Evolutionary conservation across 2,888 invertebrate species (phyloP).

Genomic region (Eumacrocentrus americanus): DNA sequence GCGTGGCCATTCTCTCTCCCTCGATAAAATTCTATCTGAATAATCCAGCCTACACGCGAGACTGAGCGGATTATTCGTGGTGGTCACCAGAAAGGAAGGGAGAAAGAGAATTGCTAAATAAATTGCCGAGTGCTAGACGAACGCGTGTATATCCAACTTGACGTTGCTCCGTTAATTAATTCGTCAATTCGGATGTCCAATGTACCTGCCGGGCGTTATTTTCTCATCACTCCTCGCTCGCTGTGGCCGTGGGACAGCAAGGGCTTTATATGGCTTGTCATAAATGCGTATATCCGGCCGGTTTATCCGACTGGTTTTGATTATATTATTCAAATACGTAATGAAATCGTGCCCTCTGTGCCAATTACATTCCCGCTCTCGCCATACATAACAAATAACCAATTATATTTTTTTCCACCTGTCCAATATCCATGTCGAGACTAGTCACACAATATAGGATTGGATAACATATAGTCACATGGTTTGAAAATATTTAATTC

Average conservation of each 20-base stretch:
- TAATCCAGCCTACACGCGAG: background rate
- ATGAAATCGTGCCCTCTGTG: background rate
- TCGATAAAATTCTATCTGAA: background rate
- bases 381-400: background rate
- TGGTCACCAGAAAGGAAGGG: background rate
- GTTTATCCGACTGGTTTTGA: background rate
- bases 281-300: background rate
- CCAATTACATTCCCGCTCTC: background rate
- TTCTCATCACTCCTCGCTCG: constrained; percentile 10
- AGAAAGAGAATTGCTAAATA: background rate
- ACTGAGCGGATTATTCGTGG: background rate
- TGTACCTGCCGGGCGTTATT: constrained; percentile 34
- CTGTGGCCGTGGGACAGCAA: background rate
- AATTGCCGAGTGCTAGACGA: background rate
- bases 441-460: too few relatives aligned
- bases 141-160: constrained; percentile 10
- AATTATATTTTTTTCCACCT: background rate
- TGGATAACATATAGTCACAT: too few relatives aligned
- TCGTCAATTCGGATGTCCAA: constrained; percentile 36
- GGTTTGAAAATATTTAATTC: background rate
- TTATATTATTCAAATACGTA: constrained; percentile 5
- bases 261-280: constrained; percentile 3
- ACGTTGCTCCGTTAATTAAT: constrained; percentile 36
- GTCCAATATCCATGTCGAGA: too few relatives aligned
- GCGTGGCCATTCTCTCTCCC: background rate